Evolutionary conservation across 2,888 invertebrate species (phyloP), one percentile per base, ranked within the genome.

Genomic region (Volucella inanis): DNA sequence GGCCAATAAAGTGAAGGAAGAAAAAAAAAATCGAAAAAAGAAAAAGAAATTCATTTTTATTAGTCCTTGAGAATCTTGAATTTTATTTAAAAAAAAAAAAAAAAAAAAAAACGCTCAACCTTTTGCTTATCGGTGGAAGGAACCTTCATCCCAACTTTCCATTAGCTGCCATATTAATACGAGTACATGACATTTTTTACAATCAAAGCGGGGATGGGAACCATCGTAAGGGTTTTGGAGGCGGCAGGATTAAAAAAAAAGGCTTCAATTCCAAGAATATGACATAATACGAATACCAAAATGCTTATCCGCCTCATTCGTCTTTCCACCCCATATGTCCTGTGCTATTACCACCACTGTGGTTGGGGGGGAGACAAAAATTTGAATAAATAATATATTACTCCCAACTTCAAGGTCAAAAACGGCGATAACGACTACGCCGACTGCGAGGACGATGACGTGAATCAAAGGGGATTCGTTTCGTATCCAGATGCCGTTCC

Each of bases 391-490:
- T 22, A 22, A 22, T 22, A 22, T 31, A 31, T 31, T 31, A 6
- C 31, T 31, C 31, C 1, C 31, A 31, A 31, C 31, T 31, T 31
- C 31, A 31, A 31, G 31, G 31, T 31, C 31, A 31, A 31, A 31
- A 6, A 31, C 31, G 31, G 6, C 31, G 31, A 31, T 31, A 6
- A 4, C 31, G 6, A 54, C 38, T 54, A 38, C 8, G 22, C 15
- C 8, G 54, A 52, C 45, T 55, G 74, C 64, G 18, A 74, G 22
- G 55, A 49, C 18, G 55, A 41, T 22, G 31, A 47, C 18, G 43
- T 59, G 49, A 65, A 67, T 67, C 75, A 41, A 74, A 41, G 65
- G 75, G 50, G 50, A 49, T 41, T 6, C 31, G 31, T 31, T 6
- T 31, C 31, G 31, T 22, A 41, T 41, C 18, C 50, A 61, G 50